A percentile compares a stretch with the other conserved stretches of the same genome.
These are phyloP conservation scores for Eustalomyia histrio DNA, from an alignment of 2,888 invertebrate species.

Conservation along the genomic window DNA sequence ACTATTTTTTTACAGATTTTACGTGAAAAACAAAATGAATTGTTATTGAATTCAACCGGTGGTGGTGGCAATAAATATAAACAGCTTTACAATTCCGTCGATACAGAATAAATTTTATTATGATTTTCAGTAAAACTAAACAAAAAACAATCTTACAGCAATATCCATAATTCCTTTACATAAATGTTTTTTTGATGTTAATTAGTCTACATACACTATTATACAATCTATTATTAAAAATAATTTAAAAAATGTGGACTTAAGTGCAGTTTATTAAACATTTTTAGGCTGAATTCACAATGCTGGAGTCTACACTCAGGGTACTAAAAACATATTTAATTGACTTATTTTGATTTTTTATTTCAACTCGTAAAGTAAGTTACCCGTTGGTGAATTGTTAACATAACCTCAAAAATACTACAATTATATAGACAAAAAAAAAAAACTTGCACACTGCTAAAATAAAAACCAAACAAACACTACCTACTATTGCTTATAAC, in stretches of 20 bases:
- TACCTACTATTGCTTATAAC: no score
- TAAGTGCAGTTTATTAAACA: no score
- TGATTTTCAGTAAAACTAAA: not conserved
- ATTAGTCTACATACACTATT: not conserved
- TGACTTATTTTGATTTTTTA: no score
- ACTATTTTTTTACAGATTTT: slow-evolving; percentile 68
- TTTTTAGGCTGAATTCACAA: no score
- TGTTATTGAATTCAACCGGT: slow-evolving; percentile 72
- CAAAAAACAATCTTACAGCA: slow-evolving; percentile 31
- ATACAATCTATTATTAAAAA: not conserved
- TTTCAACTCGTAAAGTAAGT: no score
- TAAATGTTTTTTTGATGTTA: slow-evolving; percentile 26
- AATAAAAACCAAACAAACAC: no score
- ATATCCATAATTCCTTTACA: slow-evolving; percentile 38
- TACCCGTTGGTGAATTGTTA: no score
- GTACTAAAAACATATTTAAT: no score
- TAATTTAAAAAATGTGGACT: not conserved
- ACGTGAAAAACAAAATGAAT: slow-evolving; percentile 74
- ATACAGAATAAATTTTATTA: slow-evolving; percentile 69
- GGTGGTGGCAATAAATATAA: slow-evolving; percentile 74
- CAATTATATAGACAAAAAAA: no score
- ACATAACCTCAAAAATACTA: no score
- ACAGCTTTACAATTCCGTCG: slow-evolving; percentile 77
- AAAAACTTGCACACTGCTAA: no score
- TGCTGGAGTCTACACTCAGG: no score